Evolutionary conservation across 2,888 invertebrate species (phyloP).

Genomic region (Polyploca ridens): DNA sequence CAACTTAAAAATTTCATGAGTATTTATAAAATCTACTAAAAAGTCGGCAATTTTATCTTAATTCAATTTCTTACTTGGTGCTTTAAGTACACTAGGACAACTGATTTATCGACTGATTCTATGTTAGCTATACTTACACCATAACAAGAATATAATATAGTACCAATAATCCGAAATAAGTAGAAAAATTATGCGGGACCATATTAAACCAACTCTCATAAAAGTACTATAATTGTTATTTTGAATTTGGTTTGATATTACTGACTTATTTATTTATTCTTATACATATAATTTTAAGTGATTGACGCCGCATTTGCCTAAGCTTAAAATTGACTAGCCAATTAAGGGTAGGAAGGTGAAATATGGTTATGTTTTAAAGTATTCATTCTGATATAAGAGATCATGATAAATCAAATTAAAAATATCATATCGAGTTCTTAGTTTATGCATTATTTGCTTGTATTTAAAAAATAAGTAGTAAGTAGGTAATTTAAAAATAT

Average conservation of each 20-base stretch:
- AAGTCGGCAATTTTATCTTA: neutral
- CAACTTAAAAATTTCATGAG: too few relatives aligned
- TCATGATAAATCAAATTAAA: neutral
- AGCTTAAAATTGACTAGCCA: neutral
- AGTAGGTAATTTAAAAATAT: neutral
- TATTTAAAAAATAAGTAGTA: neutral
- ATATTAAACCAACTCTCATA: neutral
- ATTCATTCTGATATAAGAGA: neutral
- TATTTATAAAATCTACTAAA: too few relatives aligned
- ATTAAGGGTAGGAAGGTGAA: neutral
- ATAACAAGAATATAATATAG: neutral
- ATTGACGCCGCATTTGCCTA: neutral
- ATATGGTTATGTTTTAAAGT: neutral
- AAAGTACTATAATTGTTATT: too few relatives aligned
- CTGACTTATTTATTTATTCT: neutral
- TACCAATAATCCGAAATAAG: neutral
- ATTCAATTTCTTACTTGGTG: conserved; percentile 2
- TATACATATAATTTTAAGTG: neutral
- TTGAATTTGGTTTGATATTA: neutral
- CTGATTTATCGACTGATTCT: neutral
- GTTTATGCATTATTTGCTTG: neutral
- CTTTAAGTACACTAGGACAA: neutral
- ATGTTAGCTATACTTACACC: neutral
- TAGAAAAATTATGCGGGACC: neutral
- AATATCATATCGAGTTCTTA: neutral